A percentile compares a stretch with the other conserved stretches of the same genome.
phyloP scores from a whole-genome alignment of 1,140 invertebrate species.

The Drosophila nasuta region DNA sequence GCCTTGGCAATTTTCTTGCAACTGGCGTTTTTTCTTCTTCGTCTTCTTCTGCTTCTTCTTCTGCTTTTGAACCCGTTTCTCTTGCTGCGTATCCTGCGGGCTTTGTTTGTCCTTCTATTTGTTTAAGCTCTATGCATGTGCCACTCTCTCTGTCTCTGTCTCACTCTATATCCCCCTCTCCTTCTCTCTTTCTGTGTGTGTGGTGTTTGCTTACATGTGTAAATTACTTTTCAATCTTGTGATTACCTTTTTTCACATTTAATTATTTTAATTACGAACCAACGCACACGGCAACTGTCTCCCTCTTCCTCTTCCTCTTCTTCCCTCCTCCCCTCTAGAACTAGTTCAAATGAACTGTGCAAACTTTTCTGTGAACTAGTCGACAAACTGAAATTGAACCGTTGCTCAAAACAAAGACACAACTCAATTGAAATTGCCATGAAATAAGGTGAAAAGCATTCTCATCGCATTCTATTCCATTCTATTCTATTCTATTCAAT shows the following conservation, averaged over 20 bases:
- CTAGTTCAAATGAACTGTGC: conserved; percentile 8
- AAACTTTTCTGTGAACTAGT: neutral
- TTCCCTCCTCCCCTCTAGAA: neutral
- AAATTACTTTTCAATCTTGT: conserved; percentile 84
- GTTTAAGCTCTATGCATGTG: conserved; percentile 50
- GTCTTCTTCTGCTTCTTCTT: neutral
- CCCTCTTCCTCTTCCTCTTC: neutral
- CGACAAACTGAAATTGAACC: neutral
- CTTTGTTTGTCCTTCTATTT: conserved; percentile 72
- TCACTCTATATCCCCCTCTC: neutral
- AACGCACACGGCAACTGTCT: conserved; percentile 43
- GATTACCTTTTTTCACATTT: conserved; percentile 82
- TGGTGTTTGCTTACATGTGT: conserved; percentile 82
- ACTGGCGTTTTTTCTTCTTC: conserved; percentile 54
- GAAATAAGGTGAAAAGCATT: neutral
- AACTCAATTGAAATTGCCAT: neutral
- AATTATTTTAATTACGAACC: conserved; percentile 81
- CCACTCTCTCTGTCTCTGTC: neutral
- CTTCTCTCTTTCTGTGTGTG: neutral
- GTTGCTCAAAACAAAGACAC: neutral
- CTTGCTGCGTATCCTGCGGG: conserved; percentile 68
- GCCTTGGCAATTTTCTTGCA: conserved; percentile 72
- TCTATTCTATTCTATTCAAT: too few relatives aligned
- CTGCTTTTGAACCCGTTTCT: conserved; percentile 43
- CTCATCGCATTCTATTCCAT: too few relatives aligned